Evolutionary conservation across 2,797 vertebrate species (phyloP), one percentile per base, ranked within the genome.

Genomic region (Hylomyscus alleni): DNA sequence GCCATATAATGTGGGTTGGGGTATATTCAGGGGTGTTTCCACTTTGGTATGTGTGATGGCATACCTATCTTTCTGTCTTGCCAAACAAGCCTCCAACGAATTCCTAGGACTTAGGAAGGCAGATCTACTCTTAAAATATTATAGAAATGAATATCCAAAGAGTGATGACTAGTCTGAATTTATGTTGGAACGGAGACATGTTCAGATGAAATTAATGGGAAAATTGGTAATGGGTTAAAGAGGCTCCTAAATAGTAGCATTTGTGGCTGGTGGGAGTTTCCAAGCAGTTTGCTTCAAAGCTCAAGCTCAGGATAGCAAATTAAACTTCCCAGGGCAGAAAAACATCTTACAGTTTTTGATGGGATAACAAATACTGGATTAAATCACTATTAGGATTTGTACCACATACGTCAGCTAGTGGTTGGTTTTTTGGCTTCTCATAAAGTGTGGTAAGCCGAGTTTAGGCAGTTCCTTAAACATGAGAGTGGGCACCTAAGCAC

Each of bases 51-150:
- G 85, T 83, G 52, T 54, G 86, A 31, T 90, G 67, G 73, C 84
- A 96, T 97, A 95, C 93, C 65, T 65, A 22, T 83, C 83, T 90
- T 62, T 85, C 80, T 90, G 31, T 83, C 92, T 90, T 94, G 78
- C 82, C 40, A 84, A 82, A 44, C 78, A 91, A 87, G 87, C 58
- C 82, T 95, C 82, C 65, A 81, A 0, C 93, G 37, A 95, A 96
- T 95, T 52, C 82, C 72, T 81, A 19, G n/a, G 78, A 75, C 65
- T 93, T n/a, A 81, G 29, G 40, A 76, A 76, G 44, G 69, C 44
- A 85, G 15, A 89, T 87, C 11, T 77, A 58, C 83, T 89, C 58
- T 75, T 92, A 80, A 92, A 31, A 40, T 91, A 88, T 95, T 91
- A n/a, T 81, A 76, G 67, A 95, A 60, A 62, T 52, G 37, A 58